Evolutionary conservation across 2,113 vertebrate species (phyloP).

Genomic region (Trematomus loennbergii): DNA sequence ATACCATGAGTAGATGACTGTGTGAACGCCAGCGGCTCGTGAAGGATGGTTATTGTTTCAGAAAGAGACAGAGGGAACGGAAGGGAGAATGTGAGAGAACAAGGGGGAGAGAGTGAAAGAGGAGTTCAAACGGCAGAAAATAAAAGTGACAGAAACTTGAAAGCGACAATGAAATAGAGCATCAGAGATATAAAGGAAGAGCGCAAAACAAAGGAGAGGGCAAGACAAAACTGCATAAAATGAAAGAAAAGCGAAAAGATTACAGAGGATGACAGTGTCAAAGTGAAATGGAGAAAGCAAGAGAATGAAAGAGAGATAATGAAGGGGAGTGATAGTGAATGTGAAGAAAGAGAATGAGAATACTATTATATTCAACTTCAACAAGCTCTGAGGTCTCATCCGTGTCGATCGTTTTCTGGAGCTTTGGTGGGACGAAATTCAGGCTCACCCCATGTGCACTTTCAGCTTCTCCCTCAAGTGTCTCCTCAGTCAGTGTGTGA

Average conservation of each 20-base stretch:
- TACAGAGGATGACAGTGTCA: slow-evolving; percentile 6
- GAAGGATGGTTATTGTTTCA: slow-evolving; percentile 52
- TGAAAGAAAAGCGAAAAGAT: slow-evolving; percentile 21
- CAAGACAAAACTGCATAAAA: slow-evolving; percentile 12
- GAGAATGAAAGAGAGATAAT: slow-evolving; percentile 30
- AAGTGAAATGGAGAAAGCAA: slow-evolving; percentile 14
- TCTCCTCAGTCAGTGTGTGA: neutral
- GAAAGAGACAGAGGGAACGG: slow-evolving; percentile 16
- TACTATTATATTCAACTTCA: slow-evolving; percentile 34
- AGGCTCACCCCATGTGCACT: slow-evolving; percentile 6
- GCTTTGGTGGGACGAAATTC: neutral
- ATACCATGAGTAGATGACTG: slow-evolving; percentile 14
- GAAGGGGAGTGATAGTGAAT: neutral
- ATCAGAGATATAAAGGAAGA: neutral
- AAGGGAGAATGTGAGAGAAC: neutral
- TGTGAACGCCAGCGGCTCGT: slow-evolving; percentile 26
- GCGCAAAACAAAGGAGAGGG: neutral
- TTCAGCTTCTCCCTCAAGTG: neutral
- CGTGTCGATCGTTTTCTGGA: neutral
- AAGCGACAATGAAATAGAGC: slow-evolving; percentile 18
- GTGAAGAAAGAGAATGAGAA: slow-evolving; percentile 13
- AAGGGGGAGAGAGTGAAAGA: neutral
- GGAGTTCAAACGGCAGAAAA: slow-evolving; percentile 32
- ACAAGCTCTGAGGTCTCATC: slow-evolving; percentile 9
- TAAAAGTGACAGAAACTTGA: slow-evolving; percentile 24